Conservation (phyloP, 2,888 invertebrate species). For the Sericinus montela region DNA sequence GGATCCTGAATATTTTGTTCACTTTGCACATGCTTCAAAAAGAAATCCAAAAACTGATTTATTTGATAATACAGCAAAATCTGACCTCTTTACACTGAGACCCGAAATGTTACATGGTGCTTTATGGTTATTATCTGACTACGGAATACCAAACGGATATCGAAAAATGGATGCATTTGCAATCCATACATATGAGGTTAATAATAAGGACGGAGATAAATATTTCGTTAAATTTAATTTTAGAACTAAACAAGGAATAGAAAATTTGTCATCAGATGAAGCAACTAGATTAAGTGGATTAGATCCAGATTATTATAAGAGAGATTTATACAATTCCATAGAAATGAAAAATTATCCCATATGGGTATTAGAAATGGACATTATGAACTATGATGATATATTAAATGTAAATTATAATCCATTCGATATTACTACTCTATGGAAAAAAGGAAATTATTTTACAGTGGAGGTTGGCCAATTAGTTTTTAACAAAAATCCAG, state of each 20-base stretch:
- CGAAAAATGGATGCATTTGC: constrained; percentile 95
- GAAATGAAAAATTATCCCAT: constrained; percentile 75
- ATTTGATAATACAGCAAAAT: constrained; percentile 90
- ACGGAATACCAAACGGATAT: constrained; percentile 93
- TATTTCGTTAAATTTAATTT: constrained; percentile 93
- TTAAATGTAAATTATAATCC: constrained; percentile 46
- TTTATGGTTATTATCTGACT: constrained; percentile 88
- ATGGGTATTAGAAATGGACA: constrained; percentile 55
- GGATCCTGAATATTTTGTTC: constrained; percentile 90
- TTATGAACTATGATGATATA: constrained; percentile 41
- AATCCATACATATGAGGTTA: constrained; percentile 92
- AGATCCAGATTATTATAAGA: constrained; percentile 90
- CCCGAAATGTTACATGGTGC: constrained; percentile 89
- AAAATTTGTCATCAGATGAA: constrained; percentile 82
- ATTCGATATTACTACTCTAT: constrained; percentile 49
- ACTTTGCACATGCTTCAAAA: constrained; percentile 93
- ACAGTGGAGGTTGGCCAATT: constrained; percentile 47
- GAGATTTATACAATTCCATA: constrained; percentile 94
- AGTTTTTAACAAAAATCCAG: constrained; percentile 42
- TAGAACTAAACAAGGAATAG: constrained; percentile 92
- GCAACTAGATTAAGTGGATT: constrained; percentile 81
- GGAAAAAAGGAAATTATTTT: constrained; percentile 54
- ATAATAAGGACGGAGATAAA: constrained; percentile 84
- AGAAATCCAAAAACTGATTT: constrained; percentile 92
- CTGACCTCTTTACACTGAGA: constrained; percentile 91